A percentile compares a stretch with the other conserved stretches of the same genome.
Conservation (phyloP, 2,797 vertebrate species). For the Toxotes lorentzi region DNA sequence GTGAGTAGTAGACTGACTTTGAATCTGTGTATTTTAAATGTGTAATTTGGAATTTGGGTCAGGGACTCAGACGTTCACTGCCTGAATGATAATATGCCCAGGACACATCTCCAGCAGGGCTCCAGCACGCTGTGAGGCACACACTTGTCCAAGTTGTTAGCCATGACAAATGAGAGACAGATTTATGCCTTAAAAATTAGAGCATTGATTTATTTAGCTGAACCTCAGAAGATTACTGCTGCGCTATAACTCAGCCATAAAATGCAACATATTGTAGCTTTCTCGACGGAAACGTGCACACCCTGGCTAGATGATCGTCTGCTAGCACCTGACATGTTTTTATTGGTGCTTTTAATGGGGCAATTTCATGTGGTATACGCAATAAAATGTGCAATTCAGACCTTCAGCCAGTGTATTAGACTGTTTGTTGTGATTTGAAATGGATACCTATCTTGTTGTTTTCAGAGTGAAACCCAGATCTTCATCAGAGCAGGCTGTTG, state of each 20-base stretch:
- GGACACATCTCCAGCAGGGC: conserved; percentile 56
- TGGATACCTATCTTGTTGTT: conserved; percentile 56
- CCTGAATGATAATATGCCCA: conserved; percentile 71
- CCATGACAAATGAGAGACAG: conserved; percentile 66
- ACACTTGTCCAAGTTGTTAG: conserved; percentile 48
- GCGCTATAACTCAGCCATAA: conserved; percentile 45
- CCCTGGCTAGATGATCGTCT: conserved; percentile 19
- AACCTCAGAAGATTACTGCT: conserved; percentile 46
- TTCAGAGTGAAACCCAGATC: conserved; percentile 57
- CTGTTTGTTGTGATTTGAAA: conserved; percentile 62
- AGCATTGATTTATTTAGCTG: conserved; percentile 69
- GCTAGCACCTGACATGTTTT: conserved; percentile 45
- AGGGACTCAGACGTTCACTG: conserved; percentile 60
- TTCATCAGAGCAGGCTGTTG: conserved; percentile 70
- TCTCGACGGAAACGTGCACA: conserved; percentile 30
- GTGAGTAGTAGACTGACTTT: conserved; percentile 59
- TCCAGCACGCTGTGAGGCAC: conserved; percentile 16
- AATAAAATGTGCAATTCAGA: conserved; percentile 22
- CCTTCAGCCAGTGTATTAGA: conserved; percentile 23
- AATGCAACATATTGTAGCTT: conserved; percentile 52
- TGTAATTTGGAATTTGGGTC: conserved; percentile 78
- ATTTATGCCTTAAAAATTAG: conserved; percentile 64
- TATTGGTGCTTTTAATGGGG: conserved; percentile 51
- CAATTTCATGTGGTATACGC: conserved; percentile 29
- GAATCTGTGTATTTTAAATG: conserved; percentile 67